phyloP scores from a whole-genome alignment of 2,888 invertebrate genomes.

The Ptycholaimellus sp. region DNA sequence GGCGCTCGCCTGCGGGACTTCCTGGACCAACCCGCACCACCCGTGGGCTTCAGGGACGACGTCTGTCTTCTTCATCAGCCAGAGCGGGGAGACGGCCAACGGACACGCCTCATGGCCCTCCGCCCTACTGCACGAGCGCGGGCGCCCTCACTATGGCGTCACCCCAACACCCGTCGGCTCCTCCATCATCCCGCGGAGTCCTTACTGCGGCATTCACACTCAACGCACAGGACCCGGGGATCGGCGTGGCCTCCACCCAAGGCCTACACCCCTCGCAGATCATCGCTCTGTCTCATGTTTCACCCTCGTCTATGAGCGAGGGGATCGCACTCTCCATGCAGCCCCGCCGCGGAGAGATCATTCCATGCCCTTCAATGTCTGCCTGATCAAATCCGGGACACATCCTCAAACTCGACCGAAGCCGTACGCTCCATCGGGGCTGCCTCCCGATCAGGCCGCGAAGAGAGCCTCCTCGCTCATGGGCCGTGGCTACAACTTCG shows the following conservation, averaged over 20 bases:
- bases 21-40: constrained; percentile 82
- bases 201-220: constrained; percentile 94
- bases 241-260: constrained; percentile 97
- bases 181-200: constrained; percentile 91
- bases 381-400: constrained; percentile 63
- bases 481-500: constrained; percentile 95
- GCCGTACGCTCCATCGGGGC: constrained; percentile 63
- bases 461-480: constrained; percentile 79
- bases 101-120: constrained; percentile 25
- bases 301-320: constrained; percentile 84
- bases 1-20: constrained; percentile 93
- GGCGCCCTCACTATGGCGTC: constrained; percentile 89
- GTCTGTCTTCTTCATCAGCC: constrained; percentile 98
- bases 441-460: constrained; percentile 63
- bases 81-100: constrained; percentile 44
- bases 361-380: constrained; percentile 59
- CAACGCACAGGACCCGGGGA: constrained; percentile 99
- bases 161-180: constrained; percentile 94
- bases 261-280: constrained; percentile 99
- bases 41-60: constrained; percentile 94
- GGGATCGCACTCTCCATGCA: constrained; percentile 81
- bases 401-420: constrained; percentile 60
- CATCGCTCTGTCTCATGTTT: constrained; percentile 94
- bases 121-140: constrained; percentile 75
- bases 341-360: constrained; percentile 56